These are phyloP conservation scores for Anoura caudifer DNA, from an alignment of 2,113 vertebrate species.

Conservation along the genomic window DNA sequence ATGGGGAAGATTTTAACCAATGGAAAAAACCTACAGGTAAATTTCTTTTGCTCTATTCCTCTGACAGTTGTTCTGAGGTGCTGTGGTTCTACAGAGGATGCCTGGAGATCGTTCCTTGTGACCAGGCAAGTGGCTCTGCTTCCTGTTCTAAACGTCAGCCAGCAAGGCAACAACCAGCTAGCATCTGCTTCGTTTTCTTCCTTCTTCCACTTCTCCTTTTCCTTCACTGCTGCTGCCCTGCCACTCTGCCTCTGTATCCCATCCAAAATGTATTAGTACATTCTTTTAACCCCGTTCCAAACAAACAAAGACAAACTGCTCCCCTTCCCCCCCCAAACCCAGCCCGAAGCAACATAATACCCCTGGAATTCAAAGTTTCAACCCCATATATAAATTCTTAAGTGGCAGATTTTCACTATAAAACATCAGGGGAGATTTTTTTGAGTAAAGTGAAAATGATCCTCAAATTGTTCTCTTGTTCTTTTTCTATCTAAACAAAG, in stretches of 20 bases:
- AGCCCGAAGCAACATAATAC: not conserved
- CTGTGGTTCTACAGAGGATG: not conserved
- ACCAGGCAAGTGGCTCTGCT: not conserved
- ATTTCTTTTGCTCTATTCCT: not conserved
- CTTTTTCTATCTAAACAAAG: constrained; percentile 52
- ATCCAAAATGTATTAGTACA: not conserved
- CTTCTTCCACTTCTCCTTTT: not conserved
- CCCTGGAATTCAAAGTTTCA: not conserved
- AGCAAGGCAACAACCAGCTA: not conserved
- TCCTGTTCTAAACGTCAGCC: not conserved
- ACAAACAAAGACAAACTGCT: not conserved
- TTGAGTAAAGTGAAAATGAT: constrained; percentile 17
- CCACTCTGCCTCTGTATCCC: not conserved
- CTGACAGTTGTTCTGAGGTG: not conserved
- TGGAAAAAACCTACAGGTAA: not conserved
- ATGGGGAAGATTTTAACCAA: not conserved
- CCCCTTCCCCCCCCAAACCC: not conserved
- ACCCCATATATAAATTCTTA: not conserved
- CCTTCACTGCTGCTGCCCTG: not conserved
- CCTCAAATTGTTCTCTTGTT: constrained; percentile 40
- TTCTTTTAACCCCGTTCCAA: not conserved
- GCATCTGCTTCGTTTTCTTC: not conserved
- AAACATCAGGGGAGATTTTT: constrained; percentile 39
- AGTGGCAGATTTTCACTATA: not conserved
- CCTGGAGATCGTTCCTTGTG: not conserved